Base-by-base conservation (phyloP, 2,797 vertebrate species). In the Sebastes hubbsi region DNA sequence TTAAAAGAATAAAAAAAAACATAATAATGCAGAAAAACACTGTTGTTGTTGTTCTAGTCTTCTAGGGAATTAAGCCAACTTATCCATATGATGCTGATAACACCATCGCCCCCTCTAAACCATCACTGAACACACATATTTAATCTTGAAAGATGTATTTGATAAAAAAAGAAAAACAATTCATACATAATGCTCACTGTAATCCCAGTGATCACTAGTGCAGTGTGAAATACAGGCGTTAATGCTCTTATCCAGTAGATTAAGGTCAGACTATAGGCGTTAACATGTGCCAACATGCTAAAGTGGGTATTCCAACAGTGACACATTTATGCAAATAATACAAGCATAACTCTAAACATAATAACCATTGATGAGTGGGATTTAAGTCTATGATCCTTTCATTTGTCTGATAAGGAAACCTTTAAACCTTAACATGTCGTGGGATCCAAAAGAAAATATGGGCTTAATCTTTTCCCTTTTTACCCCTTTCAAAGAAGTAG, bases 221-320 rank as follows among this genome's bases (percentile, higher is more conserved):
- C 58, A 64, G 84, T 91, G 85, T 90, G 82, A 89, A 87, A 88
- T 73, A 80, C 68, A 67, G 58, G 55, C 36, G 25, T 64, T 91
- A 89, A 90, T 87, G 78, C 84, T 91, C 81, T 90, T 85, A 92
- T 78, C 66, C 46, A 78, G 72, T 85, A 90, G 87, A 92, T 89
- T 89, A 89, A 83, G 88, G 89, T 89, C 90, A 92, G 49, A 70
- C 61, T 85, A 75, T 70, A 80, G 72, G 72, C 67, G 1, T 78
- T 61, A 67, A 81, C 27, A 83, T 68, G 65, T 76, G 79, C 64
- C 76, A 86, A 62, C 24, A 67, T 49, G 24, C 58, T 75, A 75
- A 87, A 83, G 75, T 78, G 22, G 56, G 54, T 64, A n/a, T 78
- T 78, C 65, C n/a, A 70, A 63, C 10, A 29, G 67, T 67, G 60